Percentiles rank a stretch among this genome's conserved stretches.
phyloP scores from a whole-genome alignment of 2,797 vertebrate species.

The Sardinella longiceps region DNA sequence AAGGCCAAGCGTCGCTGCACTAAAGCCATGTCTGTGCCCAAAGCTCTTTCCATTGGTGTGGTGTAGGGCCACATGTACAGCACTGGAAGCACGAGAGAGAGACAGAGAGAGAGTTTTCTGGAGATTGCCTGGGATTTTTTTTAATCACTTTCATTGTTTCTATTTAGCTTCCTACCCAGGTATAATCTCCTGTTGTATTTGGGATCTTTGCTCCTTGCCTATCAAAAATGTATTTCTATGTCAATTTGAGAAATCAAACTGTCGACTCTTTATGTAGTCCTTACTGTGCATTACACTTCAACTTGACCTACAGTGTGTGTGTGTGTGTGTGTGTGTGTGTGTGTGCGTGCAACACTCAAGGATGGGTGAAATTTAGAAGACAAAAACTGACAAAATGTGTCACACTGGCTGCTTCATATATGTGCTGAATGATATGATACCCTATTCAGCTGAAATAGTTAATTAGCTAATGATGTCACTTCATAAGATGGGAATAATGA shows the following conservation, averaged over 20 bases:
- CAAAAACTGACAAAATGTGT: too few species aligned
- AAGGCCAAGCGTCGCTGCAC: slow-evolving; percentile 43
- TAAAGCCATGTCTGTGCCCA: slow-evolving; percentile 43
- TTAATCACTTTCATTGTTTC: slow-evolving; percentile 1
- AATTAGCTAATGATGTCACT: not conserved
- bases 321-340: too few species aligned
- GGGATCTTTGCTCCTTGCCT: not conserved
- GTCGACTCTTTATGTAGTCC: not conserved
- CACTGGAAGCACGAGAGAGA: not conserved
- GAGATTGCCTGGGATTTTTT: not conserved
- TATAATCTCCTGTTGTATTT: not conserved
- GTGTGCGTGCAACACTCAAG: too few species aligned
- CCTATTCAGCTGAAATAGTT: not conserved
- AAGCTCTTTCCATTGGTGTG: slow-evolving; percentile 44
- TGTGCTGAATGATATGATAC: not conserved
- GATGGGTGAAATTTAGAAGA: too few species aligned
- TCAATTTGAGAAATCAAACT: not conserved
- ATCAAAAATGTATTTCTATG: not conserved
- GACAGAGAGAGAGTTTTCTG: not conserved
- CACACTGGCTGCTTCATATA: not conserved
- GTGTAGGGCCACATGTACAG: slow-evolving; percentile 24
- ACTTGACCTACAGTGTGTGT: not conserved
- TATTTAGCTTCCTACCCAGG: not conserved
- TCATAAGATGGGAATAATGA: not conserved
- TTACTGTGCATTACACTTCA: not conserved